These are phyloP conservation scores for Athene noctua DNA, from an alignment of 2,113 vertebrate genomes.

Conservation along the genomic window DNA sequence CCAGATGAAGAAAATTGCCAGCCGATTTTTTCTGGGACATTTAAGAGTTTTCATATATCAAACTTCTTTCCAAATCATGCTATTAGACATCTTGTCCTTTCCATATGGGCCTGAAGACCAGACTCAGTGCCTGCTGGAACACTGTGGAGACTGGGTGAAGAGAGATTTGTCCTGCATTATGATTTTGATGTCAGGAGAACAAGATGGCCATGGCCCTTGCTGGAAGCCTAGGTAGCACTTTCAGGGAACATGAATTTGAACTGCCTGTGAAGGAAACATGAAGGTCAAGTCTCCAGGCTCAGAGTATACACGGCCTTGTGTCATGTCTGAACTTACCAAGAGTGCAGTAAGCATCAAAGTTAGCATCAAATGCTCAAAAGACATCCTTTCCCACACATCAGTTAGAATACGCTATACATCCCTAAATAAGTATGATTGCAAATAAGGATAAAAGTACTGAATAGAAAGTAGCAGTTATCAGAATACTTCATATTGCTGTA, in stretches of 20 bases:
- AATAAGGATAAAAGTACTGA: background rate
- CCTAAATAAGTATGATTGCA: background rate
- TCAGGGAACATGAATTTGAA: background rate
- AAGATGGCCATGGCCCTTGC: background rate
- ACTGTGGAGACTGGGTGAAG: rapidly evolving
- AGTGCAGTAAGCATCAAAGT: background rate
- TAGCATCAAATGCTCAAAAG: background rate
- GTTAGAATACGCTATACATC: rapidly evolving
- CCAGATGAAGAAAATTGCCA: background rate
- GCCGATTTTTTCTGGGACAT: background rate
- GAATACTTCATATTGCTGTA: background rate
- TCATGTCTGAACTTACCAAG: background rate
- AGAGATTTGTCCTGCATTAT: background rate
- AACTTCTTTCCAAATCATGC: background rate
- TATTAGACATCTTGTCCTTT: background rate
- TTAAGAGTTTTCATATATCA: background rate
- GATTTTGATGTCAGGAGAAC: background rate
- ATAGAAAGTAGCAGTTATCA: background rate
- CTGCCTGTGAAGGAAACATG: background rate
- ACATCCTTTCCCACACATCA: background rate
- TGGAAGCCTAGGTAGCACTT: background rate
- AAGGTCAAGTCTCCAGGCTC: background rate
- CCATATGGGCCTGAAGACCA: background rate
- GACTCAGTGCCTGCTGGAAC: background rate
- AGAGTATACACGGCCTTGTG: background rate